phyloP scores from a whole-genome alignment of 2,113 vertebrate genomes.

The Serranochromis macrocephalus region DNA sequence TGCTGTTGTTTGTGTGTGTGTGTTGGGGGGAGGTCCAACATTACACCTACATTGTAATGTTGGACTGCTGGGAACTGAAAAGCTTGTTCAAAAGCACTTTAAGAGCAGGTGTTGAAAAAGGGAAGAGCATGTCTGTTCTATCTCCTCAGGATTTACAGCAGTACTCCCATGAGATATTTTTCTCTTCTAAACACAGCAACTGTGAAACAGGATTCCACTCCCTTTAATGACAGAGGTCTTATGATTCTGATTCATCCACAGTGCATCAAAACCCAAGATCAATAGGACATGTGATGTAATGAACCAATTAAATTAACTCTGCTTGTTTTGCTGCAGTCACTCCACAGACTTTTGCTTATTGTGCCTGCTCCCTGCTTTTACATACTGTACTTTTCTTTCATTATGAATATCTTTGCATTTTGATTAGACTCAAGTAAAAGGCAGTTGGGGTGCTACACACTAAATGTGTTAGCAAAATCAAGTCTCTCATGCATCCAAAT shows the following conservation, averaged over 20 bases:
- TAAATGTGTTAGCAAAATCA: slow-evolving; percentile 13
- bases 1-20: neutral
- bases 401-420: slow-evolving; percentile 37
- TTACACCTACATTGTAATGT: neutral
- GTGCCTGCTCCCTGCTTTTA: neutral
- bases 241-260: slow-evolving; percentile 36
- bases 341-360: neutral
- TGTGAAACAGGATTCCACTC: neutral
- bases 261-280: slow-evolving; percentile 8
- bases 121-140: neutral
- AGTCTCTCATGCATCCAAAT: neutral
- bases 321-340: slow-evolving; percentile 1
- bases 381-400: slow-evolving; percentile 7
- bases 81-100: neutral
- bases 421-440: slow-evolving; percentile 17
- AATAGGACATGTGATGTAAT: slow-evolving; percentile 30
- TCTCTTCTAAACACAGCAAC: neutral
- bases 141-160: neutral
- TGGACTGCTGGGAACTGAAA: neutral
- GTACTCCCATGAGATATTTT: neutral
- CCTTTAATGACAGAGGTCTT: slow-evolving; percentile 1
- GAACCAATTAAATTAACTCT: slow-evolving; percentile 21
- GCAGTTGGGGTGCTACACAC: neutral
- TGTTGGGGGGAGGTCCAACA: neutral
- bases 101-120: neutral